phyloP scores from a whole-genome alignment of 2,113 vertebrate species.

The Callocephalon fimbriatum region DNA sequence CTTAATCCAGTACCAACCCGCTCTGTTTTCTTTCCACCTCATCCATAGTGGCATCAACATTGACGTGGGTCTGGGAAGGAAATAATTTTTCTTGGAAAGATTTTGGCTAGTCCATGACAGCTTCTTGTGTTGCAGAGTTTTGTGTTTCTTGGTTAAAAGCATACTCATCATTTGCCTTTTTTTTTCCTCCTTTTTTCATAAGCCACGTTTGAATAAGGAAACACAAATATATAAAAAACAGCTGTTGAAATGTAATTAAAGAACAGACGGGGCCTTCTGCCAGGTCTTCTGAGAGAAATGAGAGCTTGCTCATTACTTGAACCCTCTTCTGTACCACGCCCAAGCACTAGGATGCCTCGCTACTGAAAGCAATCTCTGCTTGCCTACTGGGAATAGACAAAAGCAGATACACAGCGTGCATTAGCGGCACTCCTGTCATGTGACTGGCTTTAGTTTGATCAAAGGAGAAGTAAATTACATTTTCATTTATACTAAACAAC shows the following conservation, averaged over 20 bases:
- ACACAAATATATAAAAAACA: conserved; percentile 74
- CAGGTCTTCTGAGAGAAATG: conserved; percentile 61
- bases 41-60: neutral
- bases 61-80: neutral
- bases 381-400: conserved; percentile 21
- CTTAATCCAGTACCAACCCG: neutral
- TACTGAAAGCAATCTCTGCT: conserved; percentile 28
- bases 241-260: conserved; percentile 75
- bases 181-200: fast-evolving
- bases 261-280: conserved; percentile 61
- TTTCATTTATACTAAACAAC: conserved; percentile 25
- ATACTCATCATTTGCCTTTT: conserved; percentile 25
- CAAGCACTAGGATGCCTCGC: neutral
- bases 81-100: conserved; percentile 41
- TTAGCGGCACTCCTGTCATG: neutral
- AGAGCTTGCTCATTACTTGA: conserved; percentile 43
- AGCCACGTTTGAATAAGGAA: conserved; percentile 65
- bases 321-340: neutral
- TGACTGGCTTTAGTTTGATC: neutral
- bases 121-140: conserved; percentile 29
- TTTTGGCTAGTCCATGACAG: conserved; percentile 14
- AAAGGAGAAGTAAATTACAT: conserved; percentile 7
- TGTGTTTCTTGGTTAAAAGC: conserved; percentile 41
- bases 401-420: neutral
- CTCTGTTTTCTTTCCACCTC: neutral